Evolutionary conservation across 2,797 vertebrate genomes (phyloP).

Genomic region (Centropyge bicolor): DNA sequence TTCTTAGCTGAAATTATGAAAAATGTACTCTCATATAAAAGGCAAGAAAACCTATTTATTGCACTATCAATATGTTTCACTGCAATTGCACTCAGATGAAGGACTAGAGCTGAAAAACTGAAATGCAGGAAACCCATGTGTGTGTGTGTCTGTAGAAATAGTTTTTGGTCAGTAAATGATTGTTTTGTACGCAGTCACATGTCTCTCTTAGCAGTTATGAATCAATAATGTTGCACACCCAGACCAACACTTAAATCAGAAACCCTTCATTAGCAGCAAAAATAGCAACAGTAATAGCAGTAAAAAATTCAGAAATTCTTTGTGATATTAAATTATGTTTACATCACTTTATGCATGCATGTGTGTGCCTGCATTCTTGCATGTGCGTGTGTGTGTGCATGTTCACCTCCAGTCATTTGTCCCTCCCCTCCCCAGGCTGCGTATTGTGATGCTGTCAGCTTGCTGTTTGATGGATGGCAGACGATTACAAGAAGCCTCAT

Average conservation of each 20-base stretch:
- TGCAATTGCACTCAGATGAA: conserved; percentile 44
- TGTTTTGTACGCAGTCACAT: background rate
- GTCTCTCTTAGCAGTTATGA: conserved; percentile 6
- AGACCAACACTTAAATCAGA: conserved; percentile 2
- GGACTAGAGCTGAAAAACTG: conserved; percentile 20
- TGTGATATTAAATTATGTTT: conserved; percentile 31
- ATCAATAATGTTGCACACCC: background rate
- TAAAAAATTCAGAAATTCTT: conserved; percentile 1
- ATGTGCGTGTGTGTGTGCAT: conserved; percentile 13
- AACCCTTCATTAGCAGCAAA: conserved; percentile 13
- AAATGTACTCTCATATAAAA: conserved; percentile 42
- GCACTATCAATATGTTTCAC: conserved; percentile 39
- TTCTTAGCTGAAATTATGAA: conserved; percentile 46
- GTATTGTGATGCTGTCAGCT: conserved; percentile 75
- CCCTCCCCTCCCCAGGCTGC: conserved; percentile 30
- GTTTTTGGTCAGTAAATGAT: conserved; percentile 27
- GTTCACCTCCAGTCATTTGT: conserved; percentile 31
- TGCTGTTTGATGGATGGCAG: conserved; percentile 73
- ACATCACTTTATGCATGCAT: conserved; percentile 22
- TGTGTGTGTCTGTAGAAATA: background rate
- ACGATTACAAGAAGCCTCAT: conserved; percentile 61
- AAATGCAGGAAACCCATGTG: conserved; percentile 8
- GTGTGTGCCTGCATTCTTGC: background rate
- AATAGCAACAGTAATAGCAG: no score
- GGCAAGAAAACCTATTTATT: conserved; percentile 29